Conservation (phyloP, 2,797 vertebrate species). For the Neopelma chrysocephalum region DNA sequence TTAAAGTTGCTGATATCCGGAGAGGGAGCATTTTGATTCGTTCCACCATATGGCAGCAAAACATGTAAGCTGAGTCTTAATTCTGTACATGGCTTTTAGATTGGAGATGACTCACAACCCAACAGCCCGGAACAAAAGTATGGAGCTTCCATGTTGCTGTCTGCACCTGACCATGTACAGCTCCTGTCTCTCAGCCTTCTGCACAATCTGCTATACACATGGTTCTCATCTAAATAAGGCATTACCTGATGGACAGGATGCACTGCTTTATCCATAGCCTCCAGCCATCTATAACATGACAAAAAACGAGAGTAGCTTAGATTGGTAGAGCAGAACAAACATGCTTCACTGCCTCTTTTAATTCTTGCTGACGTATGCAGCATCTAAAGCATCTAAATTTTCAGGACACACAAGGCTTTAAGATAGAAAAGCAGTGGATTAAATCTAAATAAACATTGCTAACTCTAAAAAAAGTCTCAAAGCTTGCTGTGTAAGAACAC, state of each 20-base stretch:
- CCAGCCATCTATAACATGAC: slow-evolving; percentile 83
- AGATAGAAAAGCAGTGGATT: not conserved
- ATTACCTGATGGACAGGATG: slow-evolving; percentile 87
- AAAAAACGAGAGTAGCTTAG: not conserved
- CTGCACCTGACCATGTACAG: not conserved
- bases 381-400: not conserved
- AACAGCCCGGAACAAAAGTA: not conserved
- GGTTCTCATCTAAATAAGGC: not conserved
- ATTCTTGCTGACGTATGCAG: not conserved
- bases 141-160: not conserved
- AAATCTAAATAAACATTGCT: not conserved
- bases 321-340: not conserved
- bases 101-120: not conserved
- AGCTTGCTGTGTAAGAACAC: not conserved
- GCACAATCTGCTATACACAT: not conserved
- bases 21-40: not conserved
- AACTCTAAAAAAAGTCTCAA: not conserved
- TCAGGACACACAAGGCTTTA: not conserved
- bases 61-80: not conserved
- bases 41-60: not conserved
- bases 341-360: not conserved
- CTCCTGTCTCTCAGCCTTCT: not conserved
- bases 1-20: not conserved
- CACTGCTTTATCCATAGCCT: slow-evolving; percentile 85
- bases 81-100: not conserved